Conservation (phyloP, 2,888 invertebrate species). For the Mallateleia sp. region DNA sequence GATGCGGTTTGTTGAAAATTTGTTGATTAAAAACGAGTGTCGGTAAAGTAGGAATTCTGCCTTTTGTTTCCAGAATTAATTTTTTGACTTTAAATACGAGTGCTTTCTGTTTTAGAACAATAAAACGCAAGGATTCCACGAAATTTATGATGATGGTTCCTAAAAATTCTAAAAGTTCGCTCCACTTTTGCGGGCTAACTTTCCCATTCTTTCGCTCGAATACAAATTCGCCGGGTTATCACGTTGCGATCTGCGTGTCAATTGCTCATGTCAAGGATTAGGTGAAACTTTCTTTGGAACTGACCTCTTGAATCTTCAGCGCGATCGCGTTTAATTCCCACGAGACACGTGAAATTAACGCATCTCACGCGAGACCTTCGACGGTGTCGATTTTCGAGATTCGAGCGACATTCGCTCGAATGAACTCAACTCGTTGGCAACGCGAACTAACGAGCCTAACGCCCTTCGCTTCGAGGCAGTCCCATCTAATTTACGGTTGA, state of each 20-base stretch:
- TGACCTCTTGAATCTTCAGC: constrained; percentile 65
- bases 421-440: constrained; percentile 32
- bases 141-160: not conserved
- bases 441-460: constrained; percentile 68
- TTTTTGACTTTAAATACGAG: not conserved
- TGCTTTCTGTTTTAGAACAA: too few species aligned
- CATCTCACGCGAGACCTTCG: constrained; percentile 68
- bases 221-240: constrained; percentile 56
- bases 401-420: constrained; percentile 57
- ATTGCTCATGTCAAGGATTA: constrained; percentile 63
- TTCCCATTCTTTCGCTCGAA: constrained; percentile 35
- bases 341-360: constrained; percentile 70
- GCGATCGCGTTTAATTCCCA: constrained; percentile 68
- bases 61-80: too few species aligned
- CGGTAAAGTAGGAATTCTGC: too few species aligned
- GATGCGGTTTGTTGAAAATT: too few species aligned
- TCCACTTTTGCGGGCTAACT: constrained; percentile 27
- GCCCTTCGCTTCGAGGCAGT: constrained; percentile 61
- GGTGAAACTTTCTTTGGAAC: constrained; percentile 42
- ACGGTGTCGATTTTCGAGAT: constrained; percentile 72
- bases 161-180: constrained; percentile 20
- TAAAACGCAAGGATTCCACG: not conserved
- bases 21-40: too few species aligned
- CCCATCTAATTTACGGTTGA: constrained; percentile 70
- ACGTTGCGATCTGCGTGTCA: constrained; percentile 52